Evolutionary conservation across 2,113 vertebrate species (phyloP).

Genomic region (Bambusicola thoracicus): DNA sequence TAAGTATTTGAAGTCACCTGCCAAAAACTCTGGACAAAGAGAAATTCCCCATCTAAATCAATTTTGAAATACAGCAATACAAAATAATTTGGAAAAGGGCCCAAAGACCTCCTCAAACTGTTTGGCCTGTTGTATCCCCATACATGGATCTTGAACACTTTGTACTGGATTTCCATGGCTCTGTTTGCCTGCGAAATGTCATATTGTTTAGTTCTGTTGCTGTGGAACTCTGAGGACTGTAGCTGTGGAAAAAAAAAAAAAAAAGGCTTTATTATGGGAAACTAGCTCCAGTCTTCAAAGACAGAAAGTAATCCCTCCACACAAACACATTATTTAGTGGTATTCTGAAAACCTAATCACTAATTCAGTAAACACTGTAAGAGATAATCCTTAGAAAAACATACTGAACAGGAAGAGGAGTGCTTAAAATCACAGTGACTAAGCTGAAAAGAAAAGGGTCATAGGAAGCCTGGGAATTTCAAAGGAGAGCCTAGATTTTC

Average conservation of each 20-base stretch:
- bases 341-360: background rate
- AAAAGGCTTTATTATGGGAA: background rate
- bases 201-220: background rate
- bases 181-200: conserved; percentile 4
- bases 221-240: background rate
- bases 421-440: background rate
- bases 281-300: background rate
- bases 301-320: background rate
- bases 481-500: background rate
- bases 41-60: background rate
- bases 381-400: background rate
- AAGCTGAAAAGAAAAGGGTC: accelerated
- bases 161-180: background rate
- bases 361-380: background rate
- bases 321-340: background rate
- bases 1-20: background rate
- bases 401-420: background rate
- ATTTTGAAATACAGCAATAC: background rate
- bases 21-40: background rate
- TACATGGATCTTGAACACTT: background rate
- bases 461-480: background rate
- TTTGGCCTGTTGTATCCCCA: background rate
- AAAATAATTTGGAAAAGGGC: background rate
- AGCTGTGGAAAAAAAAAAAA: background rate
- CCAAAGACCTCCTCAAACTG: background rate